Conservation (phyloP, 2,797 vertebrate species). For the Phyllotis vaccarum region DNA sequence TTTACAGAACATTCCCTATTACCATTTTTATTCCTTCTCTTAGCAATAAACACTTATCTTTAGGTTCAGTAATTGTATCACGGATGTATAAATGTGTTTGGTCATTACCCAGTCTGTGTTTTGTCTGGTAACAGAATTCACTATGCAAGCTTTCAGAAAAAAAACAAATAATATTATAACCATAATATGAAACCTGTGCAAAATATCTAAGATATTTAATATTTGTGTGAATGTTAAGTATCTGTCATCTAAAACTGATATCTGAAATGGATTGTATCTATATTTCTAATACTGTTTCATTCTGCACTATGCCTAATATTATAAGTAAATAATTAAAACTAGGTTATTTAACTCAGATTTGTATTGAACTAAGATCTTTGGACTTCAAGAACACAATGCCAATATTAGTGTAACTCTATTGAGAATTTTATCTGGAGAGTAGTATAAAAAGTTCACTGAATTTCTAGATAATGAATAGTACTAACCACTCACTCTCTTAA, state of each 20-base stretch:
- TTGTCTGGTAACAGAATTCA: background rate
- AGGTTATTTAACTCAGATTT: background rate
- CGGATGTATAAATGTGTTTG: background rate
- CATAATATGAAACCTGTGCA: too few relatives aligned
- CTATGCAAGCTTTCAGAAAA: background rate
- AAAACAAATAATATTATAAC: background rate
- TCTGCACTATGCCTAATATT: background rate
- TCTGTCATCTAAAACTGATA: background rate
- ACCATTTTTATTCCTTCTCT: background rate
- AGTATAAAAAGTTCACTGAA: background rate
- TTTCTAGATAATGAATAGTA: background rate
- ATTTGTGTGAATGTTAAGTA: background rate
- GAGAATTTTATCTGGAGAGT: rapidly evolving
- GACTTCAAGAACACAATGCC: background rate
- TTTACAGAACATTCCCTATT: background rate
- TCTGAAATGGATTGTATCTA: background rate
- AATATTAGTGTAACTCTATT: background rate
- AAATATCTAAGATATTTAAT: background rate
- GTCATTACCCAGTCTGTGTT: background rate
- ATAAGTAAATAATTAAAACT: background rate
- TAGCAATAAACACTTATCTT: background rate
- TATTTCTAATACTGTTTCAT: too few relatives aligned
- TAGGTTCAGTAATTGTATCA: background rate
- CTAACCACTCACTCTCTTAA: too few relatives aligned
- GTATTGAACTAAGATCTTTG: background rate